Percentiles rank a stretch among this genome's conserved stretches.
Conservation (phyloP, 2,797 vertebrate genomes). For the Gymnocypris eckloni region DNA sequence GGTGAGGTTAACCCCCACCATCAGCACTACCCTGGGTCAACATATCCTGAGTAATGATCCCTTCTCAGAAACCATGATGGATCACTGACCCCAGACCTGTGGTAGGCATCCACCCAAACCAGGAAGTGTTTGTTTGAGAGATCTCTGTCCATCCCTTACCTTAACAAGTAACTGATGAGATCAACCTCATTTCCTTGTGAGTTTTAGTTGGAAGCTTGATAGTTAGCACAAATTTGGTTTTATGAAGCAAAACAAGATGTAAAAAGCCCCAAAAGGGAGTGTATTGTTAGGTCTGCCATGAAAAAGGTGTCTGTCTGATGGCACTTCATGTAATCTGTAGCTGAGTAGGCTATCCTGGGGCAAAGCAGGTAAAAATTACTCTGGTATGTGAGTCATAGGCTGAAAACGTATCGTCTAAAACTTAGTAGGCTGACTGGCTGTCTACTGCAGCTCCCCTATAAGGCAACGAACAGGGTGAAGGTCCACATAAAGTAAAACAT, state of each 20-base stretch:
- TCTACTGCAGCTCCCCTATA: neutral
- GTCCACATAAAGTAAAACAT: neutral
- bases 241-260: neutral
- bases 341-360: slow-evolving; percentile 26
- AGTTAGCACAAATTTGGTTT: neutral
- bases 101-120: slow-evolving; percentile 14
- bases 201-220: neutral
- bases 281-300: slow-evolving; percentile 11
- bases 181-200: neutral
- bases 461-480: neutral
- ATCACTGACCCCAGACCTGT: slow-evolving; percentile 47
- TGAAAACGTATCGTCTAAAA: neutral
- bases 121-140: slow-evolving; percentile 42
- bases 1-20: slow-evolving; percentile 28
- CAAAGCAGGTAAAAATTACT: slow-evolving; percentile 27
- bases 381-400: neutral
- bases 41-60: slow-evolving; percentile 42
- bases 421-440: neutral
- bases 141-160: neutral
- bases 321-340: slow-evolving; percentile 23
- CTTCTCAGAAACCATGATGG: slow-evolving; percentile 51
- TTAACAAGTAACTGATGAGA: slow-evolving; percentile 23
- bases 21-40: slow-evolving; percentile 35
- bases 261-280: neutral
- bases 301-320: slow-evolving; percentile 17